These are phyloP conservation scores for Leucoraja ocellata DNA, from an alignment of 2,797 vertebrate species.

Conservation along the genomic window DNA sequence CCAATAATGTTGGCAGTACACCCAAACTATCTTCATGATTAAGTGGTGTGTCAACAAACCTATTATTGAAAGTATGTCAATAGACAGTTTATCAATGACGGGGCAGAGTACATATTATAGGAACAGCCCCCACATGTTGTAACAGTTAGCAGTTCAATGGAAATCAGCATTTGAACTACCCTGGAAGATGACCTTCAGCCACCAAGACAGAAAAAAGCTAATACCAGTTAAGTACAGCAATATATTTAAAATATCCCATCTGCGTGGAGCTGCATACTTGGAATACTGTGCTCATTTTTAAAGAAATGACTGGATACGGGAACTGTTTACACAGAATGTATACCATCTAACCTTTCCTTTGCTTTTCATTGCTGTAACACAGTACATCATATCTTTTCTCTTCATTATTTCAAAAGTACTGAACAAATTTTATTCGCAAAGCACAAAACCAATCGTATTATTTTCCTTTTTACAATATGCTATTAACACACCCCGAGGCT, in stretches of 20 bases:
- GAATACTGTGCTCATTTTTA: not conserved
- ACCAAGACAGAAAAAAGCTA: not conserved
- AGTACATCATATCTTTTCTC: no score
- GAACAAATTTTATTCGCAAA: conserved; percentile 7
- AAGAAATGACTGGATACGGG: not conserved
- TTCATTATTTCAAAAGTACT: not conserved
- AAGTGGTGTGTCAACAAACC: not conserved
- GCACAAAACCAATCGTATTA: not conserved
- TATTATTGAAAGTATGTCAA: not conserved
- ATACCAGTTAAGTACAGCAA: not conserved
- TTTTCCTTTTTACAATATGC: conserved; percentile 1
- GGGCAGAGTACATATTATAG: not conserved
- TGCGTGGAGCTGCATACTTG: not conserved
- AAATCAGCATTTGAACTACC: not conserved
- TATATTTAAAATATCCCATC: not conserved
- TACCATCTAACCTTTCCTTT: not conserved
- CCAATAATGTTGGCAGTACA: no score
- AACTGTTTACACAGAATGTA: not conserved
- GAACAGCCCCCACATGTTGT: not conserved
- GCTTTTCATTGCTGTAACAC: not conserved
- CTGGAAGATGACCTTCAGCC: not conserved
- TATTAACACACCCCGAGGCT: conserved; percentile 6
- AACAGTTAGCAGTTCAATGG: not conserved
- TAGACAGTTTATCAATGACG: not conserved
- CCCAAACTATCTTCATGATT: not conserved